These are phyloP conservation scores for Gnathonemus echidnorhynchus DNA, from an alignment of 2,113 vertebrate species.

Conservation along the genomic window DNA sequence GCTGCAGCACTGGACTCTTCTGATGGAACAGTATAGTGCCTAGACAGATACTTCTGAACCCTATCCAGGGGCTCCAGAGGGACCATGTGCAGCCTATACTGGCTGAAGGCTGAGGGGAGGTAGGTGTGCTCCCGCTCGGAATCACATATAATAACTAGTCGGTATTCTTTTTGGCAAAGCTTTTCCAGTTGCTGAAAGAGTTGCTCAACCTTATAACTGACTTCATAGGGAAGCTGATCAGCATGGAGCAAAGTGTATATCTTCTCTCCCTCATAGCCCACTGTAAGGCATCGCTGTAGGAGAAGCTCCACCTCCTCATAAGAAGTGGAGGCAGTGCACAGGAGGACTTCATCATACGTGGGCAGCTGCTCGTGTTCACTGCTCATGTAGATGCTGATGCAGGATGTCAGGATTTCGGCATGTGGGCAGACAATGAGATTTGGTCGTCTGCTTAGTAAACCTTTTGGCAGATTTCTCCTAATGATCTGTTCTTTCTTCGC, in stretches of 20 bases:
- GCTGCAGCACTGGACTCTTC: slow-evolving; percentile 58
- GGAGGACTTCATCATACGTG: slow-evolving; percentile 79
- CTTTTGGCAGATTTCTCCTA: slow-evolving; percentile 59
- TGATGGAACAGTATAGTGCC: slow-evolving; percentile 62
- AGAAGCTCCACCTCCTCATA: slow-evolving; percentile 83
- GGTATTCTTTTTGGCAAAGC: slow-evolving; percentile 57
- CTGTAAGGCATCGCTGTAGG: slow-evolving; percentile 73
- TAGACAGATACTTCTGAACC: slow-evolving; percentile 68
- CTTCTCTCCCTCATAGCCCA: slow-evolving; percentile 49
- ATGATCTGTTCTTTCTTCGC: slow-evolving; percentile 16
- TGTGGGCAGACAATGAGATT: slow-evolving; percentile 77
- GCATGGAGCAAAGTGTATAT: slow-evolving; percentile 79
- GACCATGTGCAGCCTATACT: slow-evolving; percentile 70
- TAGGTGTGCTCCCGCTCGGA: slow-evolving; percentile 76
- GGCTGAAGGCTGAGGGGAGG: slow-evolving; percentile 84
- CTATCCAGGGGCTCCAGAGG: slow-evolving; percentile 55
- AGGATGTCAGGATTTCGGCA: slow-evolving; percentile 68
- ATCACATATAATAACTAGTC: slow-evolving; percentile 76
- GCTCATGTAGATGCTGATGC: slow-evolving; percentile 84
- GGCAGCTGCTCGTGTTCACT: slow-evolving; percentile 66
- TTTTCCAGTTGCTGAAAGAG: slow-evolving; percentile 68
- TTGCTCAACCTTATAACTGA: slow-evolving; percentile 69
- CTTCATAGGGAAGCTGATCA: slow-evolving; percentile 80
- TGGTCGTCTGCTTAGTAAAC: slow-evolving; percentile 64
- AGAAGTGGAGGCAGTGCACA: slow-evolving; percentile 71